phyloP scores from a whole-genome alignment of 2,888 invertebrate species.

The Lydus trimaculatus region DNA sequence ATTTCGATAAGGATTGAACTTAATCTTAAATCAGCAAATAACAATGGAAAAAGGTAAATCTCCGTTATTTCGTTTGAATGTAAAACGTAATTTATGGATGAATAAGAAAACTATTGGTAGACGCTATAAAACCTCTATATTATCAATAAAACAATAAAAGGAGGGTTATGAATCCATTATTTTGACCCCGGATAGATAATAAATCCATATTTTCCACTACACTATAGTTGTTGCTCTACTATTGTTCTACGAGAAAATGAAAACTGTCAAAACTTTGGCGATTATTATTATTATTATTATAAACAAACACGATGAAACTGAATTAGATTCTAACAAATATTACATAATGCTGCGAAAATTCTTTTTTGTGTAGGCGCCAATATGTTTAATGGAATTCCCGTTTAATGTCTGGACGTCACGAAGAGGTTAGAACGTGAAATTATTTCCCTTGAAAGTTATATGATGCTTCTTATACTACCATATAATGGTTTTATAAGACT shows the following conservation, averaged over 20 bases:
- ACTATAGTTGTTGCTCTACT: conserved; percentile 17
- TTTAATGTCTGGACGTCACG: conserved; percentile 29
- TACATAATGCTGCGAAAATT: conserved; percentile 25
- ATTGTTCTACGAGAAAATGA: background rate
- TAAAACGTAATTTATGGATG: background rate
- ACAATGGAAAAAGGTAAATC: background rate
- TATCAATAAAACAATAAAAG: conserved; percentile 18
- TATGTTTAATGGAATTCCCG: conserved; percentile 31
- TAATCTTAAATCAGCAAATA: background rate
- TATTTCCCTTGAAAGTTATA: conserved; percentile 19
- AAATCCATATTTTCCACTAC: background rate
- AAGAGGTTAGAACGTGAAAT: conserved; percentile 22
- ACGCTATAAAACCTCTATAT: conserved; percentile 17
- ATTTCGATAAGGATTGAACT: background rate
- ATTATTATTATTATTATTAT: conserved; percentile 24
- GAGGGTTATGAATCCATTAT: conserved; percentile 23
- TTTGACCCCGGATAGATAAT: conserved; percentile 13
- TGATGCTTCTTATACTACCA: background rate
- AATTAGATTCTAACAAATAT: conserved; percentile 28
- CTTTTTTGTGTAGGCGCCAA: conserved; percentile 22
- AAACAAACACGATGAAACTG: conserved; percentile 7
- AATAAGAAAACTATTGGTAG: conserved; percentile 5
- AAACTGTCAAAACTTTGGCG: conserved; percentile 18
- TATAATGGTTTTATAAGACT: conserved; percentile 1
- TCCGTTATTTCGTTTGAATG: background rate